A percentile compares a stretch with the other conserved stretches of the same genome.
These are phyloP conservation scores for Pristionchus fissidentatus DNA, from an alignment of 2,888 invertebrate species.

Conservation along the genomic window DNA sequence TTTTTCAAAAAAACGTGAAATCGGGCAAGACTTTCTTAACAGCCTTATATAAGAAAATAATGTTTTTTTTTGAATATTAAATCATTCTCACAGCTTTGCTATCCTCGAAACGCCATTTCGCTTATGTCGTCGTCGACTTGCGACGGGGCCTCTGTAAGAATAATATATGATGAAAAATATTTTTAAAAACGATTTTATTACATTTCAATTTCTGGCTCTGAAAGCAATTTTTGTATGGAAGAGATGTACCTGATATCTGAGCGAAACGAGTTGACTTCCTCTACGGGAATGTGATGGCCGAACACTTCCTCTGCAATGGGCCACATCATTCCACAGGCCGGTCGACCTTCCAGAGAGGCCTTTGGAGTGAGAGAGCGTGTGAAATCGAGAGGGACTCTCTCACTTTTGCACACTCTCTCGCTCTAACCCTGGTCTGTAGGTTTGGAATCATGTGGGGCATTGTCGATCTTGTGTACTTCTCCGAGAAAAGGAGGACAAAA, in stretches of 20 bases:
- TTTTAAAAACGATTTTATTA: neutral
- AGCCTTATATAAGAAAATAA: too few relatives aligned
- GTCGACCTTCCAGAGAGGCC: too few relatives aligned
- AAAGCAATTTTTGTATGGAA: neutral
- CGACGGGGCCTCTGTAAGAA: constrained; percentile 19
- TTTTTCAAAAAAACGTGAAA: too few relatives aligned
- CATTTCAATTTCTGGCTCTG: neutral
- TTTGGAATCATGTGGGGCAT: too few relatives aligned
- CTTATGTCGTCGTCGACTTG: constrained; percentile 52
- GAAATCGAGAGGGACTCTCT: too few relatives aligned
- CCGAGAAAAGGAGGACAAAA: too few relatives aligned
- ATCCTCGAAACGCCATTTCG: constrained; percentile 73
- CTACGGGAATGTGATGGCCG: constrained; percentile 67
- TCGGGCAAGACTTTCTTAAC: too few relatives aligned
- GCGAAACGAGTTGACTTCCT: constrained; percentile 69
- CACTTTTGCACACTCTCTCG: too few relatives aligned
- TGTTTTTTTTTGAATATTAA: too few relatives aligned
- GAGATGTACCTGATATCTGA: constrained; percentile 66
- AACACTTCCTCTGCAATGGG: constrained; percentile 65
- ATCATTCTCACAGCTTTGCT: constrained; percentile 65
- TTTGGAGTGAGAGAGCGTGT: too few relatives aligned
- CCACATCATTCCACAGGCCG: too few relatives aligned
- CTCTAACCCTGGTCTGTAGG: too few relatives aligned
- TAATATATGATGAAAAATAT: neutral
- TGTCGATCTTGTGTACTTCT: neutral